Base-by-base conservation (phyloP, 2,113 vertebrate genomes). In the Oryctolagus cuniculus region DNA sequence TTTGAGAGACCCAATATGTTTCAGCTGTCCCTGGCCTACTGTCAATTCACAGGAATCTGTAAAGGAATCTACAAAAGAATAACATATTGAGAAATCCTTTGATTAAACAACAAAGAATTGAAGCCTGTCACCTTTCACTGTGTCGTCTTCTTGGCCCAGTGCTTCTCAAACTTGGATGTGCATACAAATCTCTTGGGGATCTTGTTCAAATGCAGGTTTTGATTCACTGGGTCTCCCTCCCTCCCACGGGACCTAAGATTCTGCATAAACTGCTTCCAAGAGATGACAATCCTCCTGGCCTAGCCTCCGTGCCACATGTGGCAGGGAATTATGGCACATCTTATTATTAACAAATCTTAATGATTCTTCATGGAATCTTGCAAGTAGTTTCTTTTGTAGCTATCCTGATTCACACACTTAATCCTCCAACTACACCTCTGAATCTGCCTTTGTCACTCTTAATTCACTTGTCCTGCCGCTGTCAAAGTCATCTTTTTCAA, bases 31-130 rank as follows among this genome's bases (percentile, higher is more conserved):
- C n/a, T 90, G 36, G 38, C 44, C 22, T 90, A 49, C 25, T 69
- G 25, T 63, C 29, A 69, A 21, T 78, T 89, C 51, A 84, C 5
- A 74, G 1, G 38, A 83, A 79, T 64, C 51, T 91, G 27, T 79
- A 61, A 91, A 84, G 49, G 25, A 61, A 79, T 66, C 31, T 96
- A 13, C n/a, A 77, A 87, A 87, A 84, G 70, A 70, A 70, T 38
- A 69, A 92, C 87, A 69, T 87, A 49, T 21, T 96, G 21, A 88
- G 22, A 84, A 10, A 58, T n/a, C 21, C 13, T 85, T 84, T 78
- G 73, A 94, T 36, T n/a, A 31, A 8, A 19, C 91, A 88, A 72
- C 27, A 96, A 92, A 93, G 4, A 12, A 72, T 21, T 61, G 2
- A n/a, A 78, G 16, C 3, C 6, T 82, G 4, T 81, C 75, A 77